Evolutionary conservation across 2,113 vertebrate genomes (phyloP).

Genomic region (Channa maculata): DNA sequence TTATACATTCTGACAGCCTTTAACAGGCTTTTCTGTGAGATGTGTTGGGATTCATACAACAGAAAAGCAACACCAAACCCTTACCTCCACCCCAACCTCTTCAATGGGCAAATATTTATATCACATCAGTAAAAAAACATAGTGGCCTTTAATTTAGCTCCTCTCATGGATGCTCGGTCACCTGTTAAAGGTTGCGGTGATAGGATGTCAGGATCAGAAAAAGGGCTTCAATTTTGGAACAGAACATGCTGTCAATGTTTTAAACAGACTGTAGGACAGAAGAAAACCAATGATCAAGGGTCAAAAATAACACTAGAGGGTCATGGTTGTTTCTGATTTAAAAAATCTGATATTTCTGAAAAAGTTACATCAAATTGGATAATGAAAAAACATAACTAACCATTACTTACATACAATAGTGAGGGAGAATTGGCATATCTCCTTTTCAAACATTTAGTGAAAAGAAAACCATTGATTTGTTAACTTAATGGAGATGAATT

Average conservation of each 20-base stretch:
- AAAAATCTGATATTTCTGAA: neutral
- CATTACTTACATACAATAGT: too few relatives aligned
- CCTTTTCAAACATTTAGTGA: too few relatives aligned
- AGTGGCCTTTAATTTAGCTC: slow-evolving; percentile 61
- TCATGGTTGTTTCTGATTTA: neutral
- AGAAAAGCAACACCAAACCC: slow-evolving; percentile 51
- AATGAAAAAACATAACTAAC: too few relatives aligned
- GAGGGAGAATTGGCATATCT: too few relatives aligned
- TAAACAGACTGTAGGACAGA: slow-evolving; percentile 31
- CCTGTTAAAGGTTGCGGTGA: slow-evolving; percentile 70
- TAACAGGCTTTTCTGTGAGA: slow-evolving; percentile 28
- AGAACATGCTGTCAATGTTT: slow-evolving; percentile 32
- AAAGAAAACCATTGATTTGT: too few relatives aligned
- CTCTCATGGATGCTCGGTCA: slow-evolving; percentile 64
- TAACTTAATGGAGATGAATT: neutral
- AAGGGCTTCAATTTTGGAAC: slow-evolving; percentile 30
- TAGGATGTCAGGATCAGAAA: slow-evolving; percentile 54
- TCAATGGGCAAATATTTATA: slow-evolving; percentile 69
- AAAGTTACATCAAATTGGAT: neutral
- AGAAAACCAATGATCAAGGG: slow-evolving; percentile 23
- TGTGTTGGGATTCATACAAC: slow-evolving; percentile 13
- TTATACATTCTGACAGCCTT: slow-evolving; percentile 50
- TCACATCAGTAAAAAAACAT: slow-evolving; percentile 64
- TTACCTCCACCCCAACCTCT: neutral
- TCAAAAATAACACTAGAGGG: slow-evolving; percentile 30